phyloP scores from a whole-genome alignment of 2,888 invertebrate species.

The Tethea ocularis region DNA sequence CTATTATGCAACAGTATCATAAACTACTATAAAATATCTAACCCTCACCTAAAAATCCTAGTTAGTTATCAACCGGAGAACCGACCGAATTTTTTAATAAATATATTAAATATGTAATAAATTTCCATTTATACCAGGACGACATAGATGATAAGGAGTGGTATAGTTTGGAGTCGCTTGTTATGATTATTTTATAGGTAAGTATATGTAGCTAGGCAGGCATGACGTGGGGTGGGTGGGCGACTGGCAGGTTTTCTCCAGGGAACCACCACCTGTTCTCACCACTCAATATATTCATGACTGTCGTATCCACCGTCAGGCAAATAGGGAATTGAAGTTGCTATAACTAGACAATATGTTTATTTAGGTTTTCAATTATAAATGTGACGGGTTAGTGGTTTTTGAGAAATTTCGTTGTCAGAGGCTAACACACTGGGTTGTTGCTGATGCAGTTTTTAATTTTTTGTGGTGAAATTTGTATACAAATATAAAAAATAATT shows the following conservation, averaged over 20 bases:
- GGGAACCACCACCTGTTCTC: conserved; percentile 55
- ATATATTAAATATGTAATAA: too few species aligned
- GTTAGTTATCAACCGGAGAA: too few species aligned
- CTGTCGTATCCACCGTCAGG: conserved; percentile 14
- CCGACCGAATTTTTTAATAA: too few species aligned
- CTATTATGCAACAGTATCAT: too few species aligned
- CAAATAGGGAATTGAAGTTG: conserved; percentile 24
- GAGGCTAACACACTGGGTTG: too few species aligned
- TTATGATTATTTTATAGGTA: conserved; percentile 32
- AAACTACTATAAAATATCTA: too few species aligned
- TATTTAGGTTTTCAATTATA: not conserved
- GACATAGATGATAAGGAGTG: conserved; percentile 28
- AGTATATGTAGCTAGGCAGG: not conserved
- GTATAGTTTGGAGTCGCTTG: conserved; percentile 15
- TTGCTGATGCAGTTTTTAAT: too few species aligned
- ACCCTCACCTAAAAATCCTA: too few species aligned
- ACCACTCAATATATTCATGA: conserved; percentile 20
- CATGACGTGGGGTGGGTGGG: conserved; percentile 35
- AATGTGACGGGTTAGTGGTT: not conserved
- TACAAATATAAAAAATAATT: too few species aligned
- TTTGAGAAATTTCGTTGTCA: not conserved
- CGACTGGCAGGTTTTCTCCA: conserved; percentile 38
- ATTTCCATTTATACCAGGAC: conserved; percentile 25
- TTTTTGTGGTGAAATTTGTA: too few species aligned
- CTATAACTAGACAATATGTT: conserved; percentile 13